These are phyloP conservation scores for Phaethon lepturus DNA, from an alignment of 2,113 vertebrate species.

Conservation along the genomic window DNA sequence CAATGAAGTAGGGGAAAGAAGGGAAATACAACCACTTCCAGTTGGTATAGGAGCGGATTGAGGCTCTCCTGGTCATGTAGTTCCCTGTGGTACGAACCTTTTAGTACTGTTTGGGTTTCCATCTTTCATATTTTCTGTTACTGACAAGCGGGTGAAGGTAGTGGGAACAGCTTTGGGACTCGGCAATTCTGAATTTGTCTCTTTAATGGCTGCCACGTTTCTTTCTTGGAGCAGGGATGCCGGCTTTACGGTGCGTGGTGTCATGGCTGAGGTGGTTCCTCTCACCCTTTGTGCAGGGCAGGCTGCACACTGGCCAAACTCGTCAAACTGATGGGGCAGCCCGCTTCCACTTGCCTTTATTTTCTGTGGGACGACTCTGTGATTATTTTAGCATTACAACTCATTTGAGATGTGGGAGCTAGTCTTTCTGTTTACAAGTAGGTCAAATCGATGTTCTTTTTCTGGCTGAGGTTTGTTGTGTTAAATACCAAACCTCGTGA, in stretches of 20 bases:
- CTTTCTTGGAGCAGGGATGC: neutral
- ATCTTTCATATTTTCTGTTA: neutral
- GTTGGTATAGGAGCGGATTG: neutral
- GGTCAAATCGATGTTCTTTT: neutral
- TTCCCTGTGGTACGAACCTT: neutral
- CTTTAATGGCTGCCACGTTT: neutral
- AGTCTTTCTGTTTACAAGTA: neutral
- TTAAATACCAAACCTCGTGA: neutral
- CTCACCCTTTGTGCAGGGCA: rapidly evolving
- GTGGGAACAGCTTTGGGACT: neutral
- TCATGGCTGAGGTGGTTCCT: neutral
- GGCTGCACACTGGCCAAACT: neutral
- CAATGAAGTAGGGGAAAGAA: neutral
- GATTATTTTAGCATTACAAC: neutral
- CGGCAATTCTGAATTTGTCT: neutral
- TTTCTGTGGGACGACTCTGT: neutral
- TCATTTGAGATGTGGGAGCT: neutral
- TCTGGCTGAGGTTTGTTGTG: neutral
- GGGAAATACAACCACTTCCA: neutral
- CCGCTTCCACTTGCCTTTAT: neutral
- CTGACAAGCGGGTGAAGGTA: neutral
- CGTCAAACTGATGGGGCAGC: neutral
- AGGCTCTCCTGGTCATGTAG: neutral
- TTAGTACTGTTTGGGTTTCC: neutral
- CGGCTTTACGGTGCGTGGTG: neutral